Conservation (phyloP, 2,797 vertebrate genomes). For the Falco naumanni region DNA sequence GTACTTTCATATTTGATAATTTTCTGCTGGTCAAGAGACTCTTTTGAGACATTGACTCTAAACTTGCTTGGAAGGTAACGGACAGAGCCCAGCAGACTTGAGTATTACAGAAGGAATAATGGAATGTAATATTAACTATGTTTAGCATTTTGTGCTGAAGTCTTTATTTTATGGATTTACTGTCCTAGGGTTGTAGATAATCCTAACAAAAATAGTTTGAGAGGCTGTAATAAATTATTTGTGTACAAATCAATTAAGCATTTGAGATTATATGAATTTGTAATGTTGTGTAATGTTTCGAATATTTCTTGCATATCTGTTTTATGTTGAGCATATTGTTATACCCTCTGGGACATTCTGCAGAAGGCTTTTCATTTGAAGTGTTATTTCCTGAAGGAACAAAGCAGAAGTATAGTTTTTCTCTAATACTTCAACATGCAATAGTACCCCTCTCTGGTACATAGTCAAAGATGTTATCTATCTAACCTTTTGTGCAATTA, state of each 20-base stretch:
- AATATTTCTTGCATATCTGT: conserved; percentile 12
- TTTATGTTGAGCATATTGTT: conserved; percentile 28
- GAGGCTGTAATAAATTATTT: conserved; percentile 40
- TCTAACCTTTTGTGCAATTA: not conserved
- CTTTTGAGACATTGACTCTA: not conserved
- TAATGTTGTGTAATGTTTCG: conserved; percentile 22
- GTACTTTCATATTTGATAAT: not conserved
- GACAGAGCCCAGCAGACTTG: not conserved
- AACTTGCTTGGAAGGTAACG: not conserved
- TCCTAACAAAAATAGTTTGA: not conserved
- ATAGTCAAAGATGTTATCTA: not conserved
- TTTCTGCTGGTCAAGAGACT: not conserved
- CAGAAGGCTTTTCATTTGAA: conserved; percentile 38
- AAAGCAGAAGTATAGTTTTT: not conserved
- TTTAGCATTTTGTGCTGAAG: not conserved
- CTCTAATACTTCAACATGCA: not conserved
- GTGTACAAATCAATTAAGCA: conserved; percentile 12
- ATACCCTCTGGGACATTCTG: not conserved
- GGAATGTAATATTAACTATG: not conserved
- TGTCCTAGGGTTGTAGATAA: not conserved
- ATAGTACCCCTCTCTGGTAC: not conserved
- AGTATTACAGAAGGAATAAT: not conserved
- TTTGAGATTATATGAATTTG: not conserved
- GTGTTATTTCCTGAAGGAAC: conserved; percentile 41
- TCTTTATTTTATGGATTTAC: not conserved